Percentiles rank a stretch among this genome's conserved stretches.
phyloP scores from a whole-genome alignment of 1,140 invertebrate species.

The Saccostrea cuccullata region DNA sequence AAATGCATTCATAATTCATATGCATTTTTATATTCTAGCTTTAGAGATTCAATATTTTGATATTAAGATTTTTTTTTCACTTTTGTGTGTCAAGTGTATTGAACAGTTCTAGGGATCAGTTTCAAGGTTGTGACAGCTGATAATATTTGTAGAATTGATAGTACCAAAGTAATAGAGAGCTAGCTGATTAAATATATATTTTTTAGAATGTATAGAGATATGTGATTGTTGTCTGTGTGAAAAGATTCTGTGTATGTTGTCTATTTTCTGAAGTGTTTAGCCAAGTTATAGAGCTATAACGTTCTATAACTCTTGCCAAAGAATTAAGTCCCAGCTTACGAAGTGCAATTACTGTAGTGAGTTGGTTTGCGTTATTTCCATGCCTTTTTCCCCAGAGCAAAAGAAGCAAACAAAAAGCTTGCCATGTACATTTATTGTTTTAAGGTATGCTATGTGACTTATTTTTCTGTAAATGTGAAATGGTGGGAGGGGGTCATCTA shows the following conservation, averaged over 20 bases:
- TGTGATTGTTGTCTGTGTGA: neutral
- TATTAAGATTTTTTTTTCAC: neutral
- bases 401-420: neutral
- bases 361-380: neutral
- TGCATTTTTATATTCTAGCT: slow-evolving; percentile 15
- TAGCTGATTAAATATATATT: neutral
- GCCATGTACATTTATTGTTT: neutral
- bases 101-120: neutral
- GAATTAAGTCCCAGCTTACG: slow-evolving; percentile 1
- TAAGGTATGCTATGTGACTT: no score
- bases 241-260: neutral
- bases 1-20: neutral
- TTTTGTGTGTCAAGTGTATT: neutral
- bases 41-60: slow-evolving; percentile 18
- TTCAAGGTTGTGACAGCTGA: neutral
- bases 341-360: slow-evolving; percentile 22
- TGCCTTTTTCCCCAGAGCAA: neutral
- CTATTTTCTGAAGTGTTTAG: neutral
- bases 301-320: slow-evolving; percentile 20
- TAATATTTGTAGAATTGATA: neutral
- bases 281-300: neutral
- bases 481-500: neutral
- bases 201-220: slow-evolving; percentile 5
- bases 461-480: neutral
- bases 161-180: neutral